These are phyloP conservation scores for Drosophila picticornis DNA, from an alignment of 2,888 invertebrate species.

Conservation along the genomic window DNA sequence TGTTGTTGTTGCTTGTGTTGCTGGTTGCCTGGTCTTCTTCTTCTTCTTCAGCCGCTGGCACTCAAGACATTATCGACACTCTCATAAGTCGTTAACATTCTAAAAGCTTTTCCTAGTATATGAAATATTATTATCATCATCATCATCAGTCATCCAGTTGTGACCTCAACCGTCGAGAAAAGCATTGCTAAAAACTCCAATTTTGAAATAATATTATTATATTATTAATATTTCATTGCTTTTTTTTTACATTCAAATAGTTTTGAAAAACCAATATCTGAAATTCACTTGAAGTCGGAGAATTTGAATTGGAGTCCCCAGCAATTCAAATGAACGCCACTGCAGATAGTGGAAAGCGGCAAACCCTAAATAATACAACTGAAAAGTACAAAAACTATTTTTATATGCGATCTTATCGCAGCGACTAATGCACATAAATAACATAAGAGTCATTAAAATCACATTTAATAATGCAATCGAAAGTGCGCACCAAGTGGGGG, in stretches of 20 bases:
- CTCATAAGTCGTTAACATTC: conserved; percentile 77
- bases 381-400: conserved; percentile 3
- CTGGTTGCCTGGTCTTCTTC: conserved; percentile 8
- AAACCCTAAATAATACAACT: conserved; percentile 8
- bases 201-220: neutral
- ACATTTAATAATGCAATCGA: conserved; percentile 67
- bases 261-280: neutral
- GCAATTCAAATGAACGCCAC: conserved; percentile 1
- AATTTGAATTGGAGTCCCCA: neutral
- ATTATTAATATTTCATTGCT: neutral
- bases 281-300: neutral
- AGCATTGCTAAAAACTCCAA: neutral
- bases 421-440: conserved; percentile 43
- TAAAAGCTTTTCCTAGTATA: conserved; percentile 77
- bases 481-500: neutral
- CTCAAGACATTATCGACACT: conserved; percentile 61
- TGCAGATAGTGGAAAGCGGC: neutral
- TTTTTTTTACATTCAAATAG: neutral
- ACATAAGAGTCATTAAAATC: conserved; percentile 71
- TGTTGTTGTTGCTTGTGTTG: conserved; percentile 10
- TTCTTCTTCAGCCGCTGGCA: conserved; percentile 16
- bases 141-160: conserved; percentile 17
- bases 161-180: neutral
- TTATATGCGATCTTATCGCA: conserved; percentile 22
- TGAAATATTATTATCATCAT: conserved; percentile 51